Conservation (phyloP, 2,113 vertebrate species). For the Synodontis membranacea region DNA sequence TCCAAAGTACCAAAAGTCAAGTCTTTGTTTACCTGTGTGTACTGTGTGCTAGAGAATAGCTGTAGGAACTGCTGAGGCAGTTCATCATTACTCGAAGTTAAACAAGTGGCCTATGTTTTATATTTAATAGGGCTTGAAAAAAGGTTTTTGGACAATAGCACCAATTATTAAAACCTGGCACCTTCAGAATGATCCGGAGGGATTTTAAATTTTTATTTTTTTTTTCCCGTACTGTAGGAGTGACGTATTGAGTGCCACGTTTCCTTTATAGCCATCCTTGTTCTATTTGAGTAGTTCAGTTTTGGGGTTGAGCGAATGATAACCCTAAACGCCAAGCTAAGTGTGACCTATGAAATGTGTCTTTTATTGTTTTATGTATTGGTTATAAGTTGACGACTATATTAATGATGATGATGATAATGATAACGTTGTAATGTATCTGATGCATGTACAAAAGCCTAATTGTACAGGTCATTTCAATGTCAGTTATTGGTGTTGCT, state of each 20-base stretch:
- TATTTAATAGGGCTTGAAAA: constrained; percentile 66
- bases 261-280: constrained; percentile 65
- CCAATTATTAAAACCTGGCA: constrained; percentile 19
- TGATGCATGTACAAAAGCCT: constrained; percentile 74
- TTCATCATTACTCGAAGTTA: constrained; percentile 48
- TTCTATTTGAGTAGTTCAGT: constrained; percentile 56
- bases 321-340: constrained; percentile 50
- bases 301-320: constrained; percentile 63
- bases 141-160: constrained; percentile 26
- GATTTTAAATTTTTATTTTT: constrained; percentile 57
- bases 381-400: constrained; percentile 58
- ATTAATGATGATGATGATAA: constrained; percentile 53
- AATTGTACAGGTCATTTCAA: constrained; percentile 74
- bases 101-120: constrained; percentile 66
- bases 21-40: constrained; percentile 49
- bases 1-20: constrained; percentile 31
- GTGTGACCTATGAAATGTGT: constrained; percentile 59
- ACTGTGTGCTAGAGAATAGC: constrained; percentile 44
- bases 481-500: constrained; percentile 69
- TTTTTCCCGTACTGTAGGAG: constrained; percentile 40
- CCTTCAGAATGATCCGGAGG: constrained; percentile 50
- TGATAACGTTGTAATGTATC: constrained; percentile 69
- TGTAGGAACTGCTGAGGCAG: constrained; percentile 30
- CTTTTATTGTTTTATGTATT: constrained; percentile 62
- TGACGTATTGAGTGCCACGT: constrained; percentile 38